Percentiles rank a stretch among this genome's conserved stretches.
These are phyloP conservation scores for Polia nebulosa DNA, from an alignment of 2,888 invertebrate genomes.

Conservation along the genomic window DNA sequence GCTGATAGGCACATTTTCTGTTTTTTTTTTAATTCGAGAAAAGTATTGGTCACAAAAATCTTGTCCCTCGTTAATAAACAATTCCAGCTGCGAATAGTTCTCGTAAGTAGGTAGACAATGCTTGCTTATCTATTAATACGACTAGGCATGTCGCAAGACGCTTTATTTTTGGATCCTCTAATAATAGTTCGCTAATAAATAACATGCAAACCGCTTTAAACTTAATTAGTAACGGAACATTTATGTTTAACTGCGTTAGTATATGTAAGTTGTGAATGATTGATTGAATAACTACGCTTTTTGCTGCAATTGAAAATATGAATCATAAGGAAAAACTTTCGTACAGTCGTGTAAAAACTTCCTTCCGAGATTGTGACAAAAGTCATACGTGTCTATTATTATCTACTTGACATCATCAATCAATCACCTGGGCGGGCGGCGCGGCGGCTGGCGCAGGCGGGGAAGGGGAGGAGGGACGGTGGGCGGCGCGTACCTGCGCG, in stretches of 20 bases:
- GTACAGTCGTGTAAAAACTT: slow-evolving; percentile 62
- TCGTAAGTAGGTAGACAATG: slow-evolving; percentile 61
- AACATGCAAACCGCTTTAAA: slow-evolving; percentile 37
- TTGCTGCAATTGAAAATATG: neutral
- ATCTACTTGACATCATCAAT: slow-evolving; percentile 83
- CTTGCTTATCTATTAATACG: slow-evolving; percentile 60
- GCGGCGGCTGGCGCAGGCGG: slow-evolving; percentile 59
- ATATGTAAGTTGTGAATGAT: slow-evolving; percentile 11
- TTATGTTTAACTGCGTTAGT: neutral
- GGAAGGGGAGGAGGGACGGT: slow-evolving; percentile 68
- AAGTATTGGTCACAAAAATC: slow-evolving; percentile 18
- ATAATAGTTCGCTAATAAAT: slow-evolving; percentile 56
- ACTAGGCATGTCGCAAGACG: slow-evolving; percentile 62
- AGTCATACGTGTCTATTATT: slow-evolving; percentile 82
- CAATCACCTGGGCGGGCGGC: slow-evolving; percentile 83
- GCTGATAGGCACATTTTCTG: slow-evolving; percentile 1
- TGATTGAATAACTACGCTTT: neutral
- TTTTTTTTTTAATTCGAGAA: neutral
- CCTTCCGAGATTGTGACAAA: slow-evolving; percentile 75
- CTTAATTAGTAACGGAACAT: slow-evolving; percentile 6
- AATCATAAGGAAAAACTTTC: slow-evolving; percentile 2
- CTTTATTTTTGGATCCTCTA: slow-evolving; percentile 64
- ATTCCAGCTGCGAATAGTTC: slow-evolving; percentile 43
- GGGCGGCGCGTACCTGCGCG: slow-evolving; percentile 73
- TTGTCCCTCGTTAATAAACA: slow-evolving; percentile 45